Conservation (phyloP, 2,113 vertebrate genomes). For the Xerus inauris region DNA sequence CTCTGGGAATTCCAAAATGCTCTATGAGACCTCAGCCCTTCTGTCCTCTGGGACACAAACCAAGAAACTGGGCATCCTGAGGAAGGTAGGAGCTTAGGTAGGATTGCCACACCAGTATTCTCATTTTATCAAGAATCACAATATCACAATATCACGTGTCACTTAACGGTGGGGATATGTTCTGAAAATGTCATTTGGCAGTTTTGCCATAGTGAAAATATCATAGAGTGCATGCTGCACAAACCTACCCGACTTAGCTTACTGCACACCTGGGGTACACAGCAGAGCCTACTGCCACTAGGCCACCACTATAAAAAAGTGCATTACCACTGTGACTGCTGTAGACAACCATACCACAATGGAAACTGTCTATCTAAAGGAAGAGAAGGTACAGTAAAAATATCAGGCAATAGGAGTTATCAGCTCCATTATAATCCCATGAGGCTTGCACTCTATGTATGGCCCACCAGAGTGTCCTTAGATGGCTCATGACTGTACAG, state of each 20-base stretch:
- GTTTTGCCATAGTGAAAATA: background rate
- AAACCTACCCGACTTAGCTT: background rate
- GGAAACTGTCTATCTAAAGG: background rate
- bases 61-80: background rate
- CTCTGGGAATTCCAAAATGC: too few species aligned
- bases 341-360: background rate
- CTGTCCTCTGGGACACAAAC: background rate
- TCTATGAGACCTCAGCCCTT: fast-evolving
- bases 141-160: too few species aligned
- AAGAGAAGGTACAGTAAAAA: background rate
- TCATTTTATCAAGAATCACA: too few species aligned
- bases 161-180: background rate
- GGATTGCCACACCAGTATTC: background rate
- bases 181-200: background rate
- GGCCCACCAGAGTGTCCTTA: background rate
- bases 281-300: background rate
- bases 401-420: background rate
- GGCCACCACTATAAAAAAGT: fast-evolving
- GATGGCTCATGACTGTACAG: fast-evolving
- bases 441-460: background rate
- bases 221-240: background rate
- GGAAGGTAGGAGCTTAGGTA: fast-evolving
- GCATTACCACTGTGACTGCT: background rate
- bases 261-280: background rate
- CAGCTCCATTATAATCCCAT: background rate